Conservation (phyloP, 2,797 vertebrate species). For the Coracias cyanogaster region DNA sequence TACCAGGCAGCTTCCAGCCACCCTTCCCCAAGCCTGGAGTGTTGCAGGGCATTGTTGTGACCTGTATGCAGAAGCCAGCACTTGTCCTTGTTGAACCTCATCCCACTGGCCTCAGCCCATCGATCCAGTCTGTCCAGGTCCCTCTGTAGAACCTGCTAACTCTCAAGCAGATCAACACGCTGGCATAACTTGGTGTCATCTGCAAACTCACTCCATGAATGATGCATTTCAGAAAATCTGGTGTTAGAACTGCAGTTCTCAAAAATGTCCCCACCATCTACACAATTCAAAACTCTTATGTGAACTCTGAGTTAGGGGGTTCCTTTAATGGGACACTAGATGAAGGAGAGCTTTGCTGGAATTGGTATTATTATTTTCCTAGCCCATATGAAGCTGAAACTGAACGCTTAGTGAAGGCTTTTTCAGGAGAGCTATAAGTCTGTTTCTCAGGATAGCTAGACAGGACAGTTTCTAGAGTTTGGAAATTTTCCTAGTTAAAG, state of each 20-base stretch:
- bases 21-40: too few relatives aligned
- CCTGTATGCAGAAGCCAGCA: too few relatives aligned
- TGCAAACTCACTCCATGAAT: neutral
- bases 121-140: too few relatives aligned
- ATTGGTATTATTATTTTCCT: neutral
- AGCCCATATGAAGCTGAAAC: neutral
- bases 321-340: neutral
- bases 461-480: neutral
- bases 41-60: too few relatives aligned
- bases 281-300: neutral
- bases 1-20: too few relatives aligned
- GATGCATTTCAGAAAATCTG: neutral
- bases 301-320: neutral
- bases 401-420: neutral
- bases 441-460: neutral
- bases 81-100: too few relatives aligned
- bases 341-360: neutral
- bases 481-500: neutral
- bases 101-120: too few relatives aligned
- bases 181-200: too few relatives aligned
- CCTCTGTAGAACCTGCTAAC: too few relatives aligned
- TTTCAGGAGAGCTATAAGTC: neutral
- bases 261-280: neutral
- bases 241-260: neutral
- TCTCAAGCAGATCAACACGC: too few relatives aligned